Conservation (phyloP, 2,113 vertebrate genomes). For the Calyptommatus sinebrachiatus region DNA sequence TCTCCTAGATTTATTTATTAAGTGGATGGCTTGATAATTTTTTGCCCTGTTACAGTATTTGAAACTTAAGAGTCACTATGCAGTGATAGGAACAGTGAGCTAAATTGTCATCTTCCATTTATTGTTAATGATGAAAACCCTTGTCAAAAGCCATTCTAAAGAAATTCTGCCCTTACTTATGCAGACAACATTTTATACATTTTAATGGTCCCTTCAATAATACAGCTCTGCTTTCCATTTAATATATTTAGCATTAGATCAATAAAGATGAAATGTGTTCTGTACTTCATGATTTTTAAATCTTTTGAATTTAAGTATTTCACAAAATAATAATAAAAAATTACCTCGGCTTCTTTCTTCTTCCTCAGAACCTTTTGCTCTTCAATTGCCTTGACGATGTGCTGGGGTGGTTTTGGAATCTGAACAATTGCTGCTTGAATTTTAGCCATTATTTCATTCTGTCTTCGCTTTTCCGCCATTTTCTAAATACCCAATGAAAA, state of each 20-base stretch:
- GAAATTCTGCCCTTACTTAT: background rate
- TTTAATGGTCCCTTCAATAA: background rate
- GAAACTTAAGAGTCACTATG: no score
- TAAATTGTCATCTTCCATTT: no score
- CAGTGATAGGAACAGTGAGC: no score
- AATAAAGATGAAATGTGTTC: background rate
- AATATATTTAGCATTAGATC: background rate
- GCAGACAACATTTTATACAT: background rate
- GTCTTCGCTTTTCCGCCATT: constrained; percentile 63
- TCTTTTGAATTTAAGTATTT: background rate
- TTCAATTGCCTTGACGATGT: constrained; percentile 67
- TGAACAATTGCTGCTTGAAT: constrained; percentile 74
- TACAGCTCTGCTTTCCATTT: no score
- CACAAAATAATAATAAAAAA: background rate
- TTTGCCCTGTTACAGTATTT: background rate
- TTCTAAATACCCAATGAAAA: constrained; percentile 65
- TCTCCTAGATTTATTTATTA: background rate
- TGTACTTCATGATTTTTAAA: background rate
- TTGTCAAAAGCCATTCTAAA: background rate
- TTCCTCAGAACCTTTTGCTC: constrained; percentile 69
- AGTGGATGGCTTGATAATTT: no score
- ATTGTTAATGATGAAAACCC: background rate
- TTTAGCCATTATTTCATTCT: constrained; percentile 74
- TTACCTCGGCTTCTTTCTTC: constrained; percentile 82
- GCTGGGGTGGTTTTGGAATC: constrained; percentile 75